Base-by-base conservation (phyloP, 2,888 invertebrate species). In the Callyntrura sp. region DNA sequence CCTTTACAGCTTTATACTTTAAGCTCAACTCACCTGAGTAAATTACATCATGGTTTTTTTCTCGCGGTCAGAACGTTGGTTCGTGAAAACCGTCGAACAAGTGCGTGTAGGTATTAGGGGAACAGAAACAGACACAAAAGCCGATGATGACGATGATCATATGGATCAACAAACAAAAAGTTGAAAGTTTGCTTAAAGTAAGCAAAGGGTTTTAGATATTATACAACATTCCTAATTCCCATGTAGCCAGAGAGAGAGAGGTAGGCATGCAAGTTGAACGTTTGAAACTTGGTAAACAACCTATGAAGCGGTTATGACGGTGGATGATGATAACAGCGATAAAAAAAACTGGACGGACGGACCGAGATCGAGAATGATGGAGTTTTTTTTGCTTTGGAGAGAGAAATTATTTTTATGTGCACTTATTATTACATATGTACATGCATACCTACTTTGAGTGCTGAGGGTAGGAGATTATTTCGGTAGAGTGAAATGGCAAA, bases 121-220 rank as follows among this genome's bases (percentile, higher is more conserved):
- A 51, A 14, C 12, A 57, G 57, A 17, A 23, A 62, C 23, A 62
- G 60, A 62, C 60, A 62, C 9, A 20, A 62, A 62, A 62, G 8
- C 11, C 8, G 62, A 65, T 25, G 43, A 45, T 70, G 70, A 45
- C 45, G 70, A 70, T 45, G 70, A 70, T 70, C 70, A 70, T 70
- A 43, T 70, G 70, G 70, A 70, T 70, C 70, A 70, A 70, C 70
- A 70, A 70, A 70, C 70, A 70, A 70, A 70, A 70, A 70, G 70
- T 70, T 70, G 70, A 70, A 70, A 70, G 70, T 70, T 70, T 70
- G 70, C 70, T 70, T 70, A 70, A 70, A 70, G 70, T 70, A 70
- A 70, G 45, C 70, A 45, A 43, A 45, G 17, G 11, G 28, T 6
- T 65, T 65, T 65, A 35, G 65, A 51, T 28, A 68, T 14, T 25